Evolutionary conservation across 2,888 invertebrate species (phyloP).

Genomic region (Diadegma fenestrale): DNA sequence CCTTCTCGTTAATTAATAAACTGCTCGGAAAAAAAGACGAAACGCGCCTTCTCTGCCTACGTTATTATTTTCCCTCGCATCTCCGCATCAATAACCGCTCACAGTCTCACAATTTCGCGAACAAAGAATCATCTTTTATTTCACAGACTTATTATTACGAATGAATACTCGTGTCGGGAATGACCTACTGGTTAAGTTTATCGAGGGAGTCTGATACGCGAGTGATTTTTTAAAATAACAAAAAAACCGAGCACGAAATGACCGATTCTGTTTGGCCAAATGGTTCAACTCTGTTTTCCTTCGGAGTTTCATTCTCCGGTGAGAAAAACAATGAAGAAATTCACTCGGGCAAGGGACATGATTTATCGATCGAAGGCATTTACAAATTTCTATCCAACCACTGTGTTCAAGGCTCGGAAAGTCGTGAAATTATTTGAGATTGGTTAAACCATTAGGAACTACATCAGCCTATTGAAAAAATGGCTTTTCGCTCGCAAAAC

Average conservation of each 20-base stretch:
- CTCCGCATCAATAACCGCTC: slow-evolving; percentile 36
- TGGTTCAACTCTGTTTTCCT: not conserved
- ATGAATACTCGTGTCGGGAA: slow-evolving; percentile 66
- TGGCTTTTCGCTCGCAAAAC: not conserved
- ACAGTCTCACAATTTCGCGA: slow-evolving; percentile 52
- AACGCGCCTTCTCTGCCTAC: slow-evolving; percentile 34
- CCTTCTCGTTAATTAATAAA: slow-evolving; percentile 60
- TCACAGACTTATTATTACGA: slow-evolving; percentile 43
- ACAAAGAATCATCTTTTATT: slow-evolving; percentile 40
- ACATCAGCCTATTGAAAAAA: slow-evolving; percentile 6
- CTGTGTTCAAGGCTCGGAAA: not conserved
- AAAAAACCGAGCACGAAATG: not conserved
- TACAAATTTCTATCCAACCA: not conserved
- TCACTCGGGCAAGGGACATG: not conserved
- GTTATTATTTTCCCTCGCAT: slow-evolving; percentile 55
- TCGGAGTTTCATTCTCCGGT: slow-evolving; percentile 2
- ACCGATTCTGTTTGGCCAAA: not conserved
- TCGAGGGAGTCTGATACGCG: slow-evolving; percentile 50
- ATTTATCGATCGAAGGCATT: not conserved
- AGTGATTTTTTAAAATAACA: not conserved
- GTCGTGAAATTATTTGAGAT: not conserved
- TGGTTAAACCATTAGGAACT: slow-evolving; percentile 4
- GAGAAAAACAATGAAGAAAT: not conserved
- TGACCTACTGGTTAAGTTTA: slow-evolving; percentile 59
- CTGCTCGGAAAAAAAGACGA: slow-evolving; percentile 47